Conservation (phyloP, 1,140 invertebrate genomes). For the Thaumatotibia leucotreta region DNA sequence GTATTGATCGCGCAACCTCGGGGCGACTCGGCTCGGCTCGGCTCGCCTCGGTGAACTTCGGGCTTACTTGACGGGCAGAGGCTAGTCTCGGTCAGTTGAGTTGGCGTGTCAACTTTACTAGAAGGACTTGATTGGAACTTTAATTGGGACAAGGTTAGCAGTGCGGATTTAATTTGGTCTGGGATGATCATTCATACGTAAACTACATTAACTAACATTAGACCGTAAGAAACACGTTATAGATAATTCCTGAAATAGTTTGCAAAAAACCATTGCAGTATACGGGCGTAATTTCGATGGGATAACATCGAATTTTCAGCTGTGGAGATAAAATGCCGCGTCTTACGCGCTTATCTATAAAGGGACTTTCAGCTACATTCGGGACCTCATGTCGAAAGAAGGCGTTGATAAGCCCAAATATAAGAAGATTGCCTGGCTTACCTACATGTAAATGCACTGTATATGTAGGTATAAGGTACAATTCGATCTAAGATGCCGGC, state of each 20-base stretch:
- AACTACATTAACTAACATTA: too few relatives aligned
- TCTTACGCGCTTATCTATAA: constrained; percentile 14
- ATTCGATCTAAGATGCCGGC: constrained; percentile 34
- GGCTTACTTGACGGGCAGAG: constrained; percentile 46
- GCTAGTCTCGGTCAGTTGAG: constrained; percentile 51
- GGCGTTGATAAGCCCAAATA: constrained; percentile 43
- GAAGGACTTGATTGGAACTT: constrained; percentile 52
- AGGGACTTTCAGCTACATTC: constrained; percentile 27
- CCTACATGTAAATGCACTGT: constrained; percentile 36
- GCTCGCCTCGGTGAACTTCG: constrained; percentile 38
- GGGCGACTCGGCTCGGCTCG: constrained; percentile 34
- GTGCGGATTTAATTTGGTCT: constrained; percentile 18
- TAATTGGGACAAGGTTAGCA: constrained; percentile 68
- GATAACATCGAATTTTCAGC: neutral
- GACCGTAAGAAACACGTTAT: too few relatives aligned
- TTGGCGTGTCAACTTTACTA: constrained; percentile 54
- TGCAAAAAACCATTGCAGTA: constrained; percentile 3
- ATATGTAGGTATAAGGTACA: constrained; percentile 20
- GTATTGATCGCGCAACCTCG: constrained; percentile 61
- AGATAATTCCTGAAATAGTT: neutral
- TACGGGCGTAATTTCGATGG: neutral
- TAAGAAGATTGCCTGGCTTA: constrained; percentile 31
- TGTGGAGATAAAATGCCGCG: neutral
- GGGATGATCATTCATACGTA: neutral
- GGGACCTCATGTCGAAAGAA: constrained; percentile 37